phyloP scores from a whole-genome alignment of 2,888 invertebrate genomes.

The Andrena haemorrhoa region DNA sequence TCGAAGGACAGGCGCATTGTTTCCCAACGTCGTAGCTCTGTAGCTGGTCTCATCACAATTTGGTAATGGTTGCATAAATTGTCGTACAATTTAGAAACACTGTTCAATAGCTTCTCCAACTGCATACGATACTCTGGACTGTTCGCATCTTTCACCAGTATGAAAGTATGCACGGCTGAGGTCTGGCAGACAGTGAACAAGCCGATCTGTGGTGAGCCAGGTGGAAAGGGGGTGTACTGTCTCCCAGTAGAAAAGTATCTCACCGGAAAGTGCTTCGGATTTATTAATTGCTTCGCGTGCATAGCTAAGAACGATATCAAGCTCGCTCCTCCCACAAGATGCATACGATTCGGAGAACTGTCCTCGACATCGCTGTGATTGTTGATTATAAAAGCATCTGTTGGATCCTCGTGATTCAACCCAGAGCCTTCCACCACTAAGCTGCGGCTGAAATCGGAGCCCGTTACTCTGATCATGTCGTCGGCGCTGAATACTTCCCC shows the following conservation, averaged over 20 bases:
- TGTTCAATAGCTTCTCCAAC: conserved; percentile 86
- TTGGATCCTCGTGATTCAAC: conserved; percentile 86
- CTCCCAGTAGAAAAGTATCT: conserved; percentile 90
- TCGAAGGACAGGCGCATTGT: conserved; percentile 89
- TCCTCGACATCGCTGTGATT: conserved; percentile 86
- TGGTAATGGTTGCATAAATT: conserved; percentile 89
- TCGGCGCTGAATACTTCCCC: conserved; percentile 84
- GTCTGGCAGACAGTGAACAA: conserved; percentile 90
- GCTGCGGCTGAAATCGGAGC: conserved; percentile 92
- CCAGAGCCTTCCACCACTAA: conserved; percentile 91
- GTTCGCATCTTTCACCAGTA: conserved; percentile 85
- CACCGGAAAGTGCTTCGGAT: conserved; percentile 88
- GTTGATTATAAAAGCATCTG: conserved; percentile 87
- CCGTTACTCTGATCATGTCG: conserved; percentile 89
- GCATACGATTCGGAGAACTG: conserved; percentile 87
- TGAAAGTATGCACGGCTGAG: conserved; percentile 89
- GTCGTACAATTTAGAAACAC: conserved; percentile 88
- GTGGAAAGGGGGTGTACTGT: conserved; percentile 87
- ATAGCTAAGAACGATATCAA: conserved; percentile 91
- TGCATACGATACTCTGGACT: conserved; percentile 85
- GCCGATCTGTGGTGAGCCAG: conserved; percentile 83
- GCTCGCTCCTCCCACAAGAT: conserved; percentile 91
- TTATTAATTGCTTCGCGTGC: conserved; percentile 89
- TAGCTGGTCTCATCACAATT: conserved; percentile 88
- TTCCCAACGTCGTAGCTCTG: conserved; percentile 88